These are phyloP conservation scores for Parthenolecanium corni DNA, from an alignment of 2,888 invertebrate genomes.

Conservation along the genomic window DNA sequence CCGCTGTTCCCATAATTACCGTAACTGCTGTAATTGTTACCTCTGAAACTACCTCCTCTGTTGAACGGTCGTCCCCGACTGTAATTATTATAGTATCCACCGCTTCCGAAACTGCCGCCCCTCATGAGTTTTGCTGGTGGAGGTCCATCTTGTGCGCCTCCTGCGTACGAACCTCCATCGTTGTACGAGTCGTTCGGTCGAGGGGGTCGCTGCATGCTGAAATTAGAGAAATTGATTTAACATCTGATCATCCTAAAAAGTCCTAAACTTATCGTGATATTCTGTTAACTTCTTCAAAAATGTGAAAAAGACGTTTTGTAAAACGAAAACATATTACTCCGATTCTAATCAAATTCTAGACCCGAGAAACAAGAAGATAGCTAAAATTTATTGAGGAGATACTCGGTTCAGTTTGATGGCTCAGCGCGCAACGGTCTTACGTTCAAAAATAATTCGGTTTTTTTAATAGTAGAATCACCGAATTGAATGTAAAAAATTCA, in stretches of 20 bases:
- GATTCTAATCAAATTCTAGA: too few species aligned
- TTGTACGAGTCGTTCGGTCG: background rate
- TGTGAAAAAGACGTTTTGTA: too few species aligned
- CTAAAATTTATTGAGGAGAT: too few species aligned
- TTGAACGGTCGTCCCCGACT: background rate
- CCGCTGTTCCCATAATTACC: constrained; percentile 28
- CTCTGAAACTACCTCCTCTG: background rate
- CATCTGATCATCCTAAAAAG: too few species aligned
- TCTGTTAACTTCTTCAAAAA: background rate
- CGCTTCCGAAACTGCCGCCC: constrained; percentile 18
- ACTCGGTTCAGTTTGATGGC: too few species aligned
- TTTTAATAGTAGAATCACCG: too few species aligned
- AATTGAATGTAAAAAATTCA: too few species aligned
- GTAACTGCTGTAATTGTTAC: constrained; percentile 27
- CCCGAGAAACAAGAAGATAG: too few species aligned
- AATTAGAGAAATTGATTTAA: background rate
- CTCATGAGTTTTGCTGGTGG: constrained; percentile 8
- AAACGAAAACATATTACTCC: too few species aligned
- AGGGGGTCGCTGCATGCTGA: background rate
- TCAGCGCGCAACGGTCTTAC: too few species aligned
- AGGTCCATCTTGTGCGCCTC: background rate
- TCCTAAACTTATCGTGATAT: too few species aligned
- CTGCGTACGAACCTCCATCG: constrained; percentile 35
- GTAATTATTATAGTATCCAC: constrained; percentile 6
- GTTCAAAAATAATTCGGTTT: too few species aligned